Evolutionary conservation across 2,113 vertebrate species (phyloP).

Genomic region (Cairina moschata): DNA sequence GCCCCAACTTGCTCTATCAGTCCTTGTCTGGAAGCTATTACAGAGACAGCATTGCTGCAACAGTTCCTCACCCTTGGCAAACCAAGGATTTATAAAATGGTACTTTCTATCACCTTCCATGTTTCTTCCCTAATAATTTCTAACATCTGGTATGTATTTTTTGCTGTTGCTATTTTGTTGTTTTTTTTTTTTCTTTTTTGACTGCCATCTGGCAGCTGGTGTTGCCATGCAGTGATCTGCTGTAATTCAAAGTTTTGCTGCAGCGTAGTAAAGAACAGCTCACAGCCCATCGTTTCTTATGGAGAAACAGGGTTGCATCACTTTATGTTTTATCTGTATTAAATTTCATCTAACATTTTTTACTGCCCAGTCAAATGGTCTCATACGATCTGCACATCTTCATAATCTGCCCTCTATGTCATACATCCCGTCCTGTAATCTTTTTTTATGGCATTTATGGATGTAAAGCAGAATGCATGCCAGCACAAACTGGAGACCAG

Average conservation of each 20-base stretch:
- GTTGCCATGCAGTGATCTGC: not conserved
- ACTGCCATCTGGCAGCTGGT: not conserved
- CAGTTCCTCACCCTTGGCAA: not conserved
- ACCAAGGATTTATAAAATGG: not conserved
- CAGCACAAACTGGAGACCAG: not conserved
- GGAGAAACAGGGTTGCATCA: not conserved
- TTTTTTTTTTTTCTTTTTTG: not conserved
- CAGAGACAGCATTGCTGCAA: not conserved
- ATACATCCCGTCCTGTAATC: not conserved
- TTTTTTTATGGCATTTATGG: not conserved
- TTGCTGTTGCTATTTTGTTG: no score
- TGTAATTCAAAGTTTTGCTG: not conserved
- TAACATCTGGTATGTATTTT: not conserved
- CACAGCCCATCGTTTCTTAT: not conserved
- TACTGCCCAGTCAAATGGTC: not conserved
- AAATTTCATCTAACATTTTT: not conserved
- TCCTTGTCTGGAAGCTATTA: not conserved
- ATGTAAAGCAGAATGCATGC: not conserved
- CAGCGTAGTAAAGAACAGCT: not conserved
- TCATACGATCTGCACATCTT: not conserved
- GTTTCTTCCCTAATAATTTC: not conserved
- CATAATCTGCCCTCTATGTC: not conserved
- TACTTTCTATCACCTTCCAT: not conserved
- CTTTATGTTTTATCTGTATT: not conserved
- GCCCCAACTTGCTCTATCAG: rapidly evolving